phyloP scores from a whole-genome alignment of 2,113 vertebrate species.

The Vicugna pacos region DNA sequence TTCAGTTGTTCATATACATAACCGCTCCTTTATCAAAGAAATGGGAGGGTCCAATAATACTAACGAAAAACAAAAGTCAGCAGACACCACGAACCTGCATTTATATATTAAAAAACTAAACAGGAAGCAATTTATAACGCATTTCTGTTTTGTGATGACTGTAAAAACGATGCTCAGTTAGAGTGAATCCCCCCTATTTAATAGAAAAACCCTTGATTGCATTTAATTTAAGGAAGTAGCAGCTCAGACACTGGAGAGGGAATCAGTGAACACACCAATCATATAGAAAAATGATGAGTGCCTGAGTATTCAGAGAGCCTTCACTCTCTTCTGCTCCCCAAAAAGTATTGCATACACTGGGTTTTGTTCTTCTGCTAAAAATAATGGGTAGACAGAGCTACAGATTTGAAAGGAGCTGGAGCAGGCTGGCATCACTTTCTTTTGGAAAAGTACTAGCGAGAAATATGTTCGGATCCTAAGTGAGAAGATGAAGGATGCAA shows the following conservation, averaged over 20 bases:
- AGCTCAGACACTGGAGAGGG: not conserved
- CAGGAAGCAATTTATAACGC: not conserved
- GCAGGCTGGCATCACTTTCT: not conserved
- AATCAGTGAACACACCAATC: not conserved
- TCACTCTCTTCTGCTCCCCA: not conserved
- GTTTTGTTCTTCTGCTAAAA: not conserved
- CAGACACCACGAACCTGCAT: not conserved
- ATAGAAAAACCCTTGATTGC: not conserved
- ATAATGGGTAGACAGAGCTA: not conserved
- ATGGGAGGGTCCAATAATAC: not conserved
- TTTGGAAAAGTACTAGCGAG: not conserved
- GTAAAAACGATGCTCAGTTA: not conserved
- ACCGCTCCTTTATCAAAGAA: not conserved
- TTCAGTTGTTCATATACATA: not conserved
- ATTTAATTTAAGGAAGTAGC: not conserved
- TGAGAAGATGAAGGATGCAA: not conserved
- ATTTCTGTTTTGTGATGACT: not conserved
- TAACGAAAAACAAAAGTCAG: not conserved
- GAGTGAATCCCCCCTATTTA: not conserved
- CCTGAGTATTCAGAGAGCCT: not conserved
- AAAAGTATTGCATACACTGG: not conserved
- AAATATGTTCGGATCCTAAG: not conserved
- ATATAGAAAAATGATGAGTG: not conserved
- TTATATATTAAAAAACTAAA: not conserved
- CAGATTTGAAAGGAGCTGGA: not conserved